Evolutionary conservation across 2,797 vertebrate species (phyloP), one percentile per base, ranked within the genome.

Genomic region (Cirrhinus mrigala): DNA sequence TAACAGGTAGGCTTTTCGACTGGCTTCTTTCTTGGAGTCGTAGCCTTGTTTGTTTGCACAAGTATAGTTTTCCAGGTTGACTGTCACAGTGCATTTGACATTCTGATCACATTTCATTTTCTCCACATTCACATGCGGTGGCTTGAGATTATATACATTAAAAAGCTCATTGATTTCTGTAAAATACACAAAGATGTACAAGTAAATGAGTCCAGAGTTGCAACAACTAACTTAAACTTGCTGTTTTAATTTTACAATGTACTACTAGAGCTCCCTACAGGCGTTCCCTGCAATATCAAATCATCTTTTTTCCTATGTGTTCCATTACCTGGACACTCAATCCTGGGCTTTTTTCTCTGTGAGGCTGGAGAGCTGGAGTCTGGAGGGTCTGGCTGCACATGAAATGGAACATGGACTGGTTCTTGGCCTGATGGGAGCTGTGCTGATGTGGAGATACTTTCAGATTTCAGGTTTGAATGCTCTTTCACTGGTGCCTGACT

Each of bases 101-200:
- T 64, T 79, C 10, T 37, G 40, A 22, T 88, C 69, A 64, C 46
- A 44, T 1, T n/a, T 37, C 2, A 84, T 22, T 15, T 29, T 18
- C 16, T 76, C 46, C 14, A 64, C 5, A 1, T 48, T 86, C 71
- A 88, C 82, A 16, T 71, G 75, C 24, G 90, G 85, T 18, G 86
- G 44, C 33, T 77, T 83, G 22, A 90, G 90, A 75, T 87, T 24
- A 77, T 12, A 88, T 27, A 87, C 1, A 6, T 2, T 52, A 37
- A 90, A 82, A 16, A 89, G 79, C 1, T 10, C 60, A 12, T 76
- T 4, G 58, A 90, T 85, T 83, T 81, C 86, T 88, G 87, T 54
- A 77, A 88, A 81, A 90, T 37, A 85, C 9, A 27, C 12, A 66
- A 77, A 76, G 9, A 46, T 20, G 58, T 1, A 60, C 20, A 82